These are phyloP conservation scores for Ariolimax columbianus DNA, from an alignment of 2,888 invertebrate genomes.

Conservation along the genomic window DNA sequence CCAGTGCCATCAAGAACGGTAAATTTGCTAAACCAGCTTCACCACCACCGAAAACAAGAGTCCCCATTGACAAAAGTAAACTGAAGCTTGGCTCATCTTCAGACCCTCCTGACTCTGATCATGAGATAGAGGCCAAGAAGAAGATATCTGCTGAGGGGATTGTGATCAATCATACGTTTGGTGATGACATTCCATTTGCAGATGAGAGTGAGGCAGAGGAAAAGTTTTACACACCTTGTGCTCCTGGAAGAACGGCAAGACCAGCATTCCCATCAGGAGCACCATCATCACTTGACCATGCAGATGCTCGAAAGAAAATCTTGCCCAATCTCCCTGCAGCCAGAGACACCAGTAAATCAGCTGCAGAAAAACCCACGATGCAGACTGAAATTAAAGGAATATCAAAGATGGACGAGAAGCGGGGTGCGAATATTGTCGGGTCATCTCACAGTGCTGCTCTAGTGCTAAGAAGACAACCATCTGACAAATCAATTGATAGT, in stretches of 20 bases:
- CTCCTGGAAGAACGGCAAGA: constrained; percentile 61
- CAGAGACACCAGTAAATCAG: constrained; percentile 63
- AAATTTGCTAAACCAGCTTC: neutral
- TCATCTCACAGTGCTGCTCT: neutral
- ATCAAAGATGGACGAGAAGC: constrained; percentile 86
- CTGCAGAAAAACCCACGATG: constrained; percentile 77
- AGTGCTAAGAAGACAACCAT: constrained; percentile 26
- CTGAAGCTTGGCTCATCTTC: constrained; percentile 57
- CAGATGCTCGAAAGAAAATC: constrained; percentile 62
- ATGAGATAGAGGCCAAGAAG: constrained; percentile 56
- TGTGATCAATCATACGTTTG: constrained; percentile 58
- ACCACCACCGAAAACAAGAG: constrained; percentile 53
- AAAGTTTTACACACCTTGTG: constrained; percentile 71
- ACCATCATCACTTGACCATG: constrained; percentile 22
- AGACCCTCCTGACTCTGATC: constrained; percentile 53
- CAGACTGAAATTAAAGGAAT: constrained; percentile 83
- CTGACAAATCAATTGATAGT: neutral
- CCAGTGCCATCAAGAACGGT: neutral
- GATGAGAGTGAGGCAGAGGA: constrained; percentile 72
- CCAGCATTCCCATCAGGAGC: constrained; percentile 39
- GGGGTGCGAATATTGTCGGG: constrained; percentile 79
- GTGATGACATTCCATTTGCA: constrained; percentile 73
- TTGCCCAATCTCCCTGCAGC: constrained; percentile 67
- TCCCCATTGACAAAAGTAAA: constrained; percentile 66
- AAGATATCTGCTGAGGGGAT: constrained; percentile 68